phyloP scores from a whole-genome alignment of 2,797 vertebrate species.

The Pseudochaenichthys georgianus region DNA sequence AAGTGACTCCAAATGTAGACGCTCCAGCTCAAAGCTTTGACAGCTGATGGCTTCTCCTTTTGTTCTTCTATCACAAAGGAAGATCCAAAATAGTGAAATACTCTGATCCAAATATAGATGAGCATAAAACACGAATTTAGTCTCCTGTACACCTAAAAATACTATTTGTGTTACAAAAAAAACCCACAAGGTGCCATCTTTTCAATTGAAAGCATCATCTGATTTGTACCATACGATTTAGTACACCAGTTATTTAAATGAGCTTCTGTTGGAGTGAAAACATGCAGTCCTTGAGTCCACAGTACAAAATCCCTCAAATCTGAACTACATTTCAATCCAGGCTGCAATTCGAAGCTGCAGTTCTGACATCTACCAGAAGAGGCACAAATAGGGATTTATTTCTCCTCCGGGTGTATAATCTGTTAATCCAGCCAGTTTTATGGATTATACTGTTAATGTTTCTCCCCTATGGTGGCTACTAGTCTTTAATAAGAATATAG shows the following conservation, averaged over 20 bases:
- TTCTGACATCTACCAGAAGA: conserved; percentile 50
- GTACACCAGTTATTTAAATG: conserved; percentile 5
- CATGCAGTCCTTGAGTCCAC: conserved; percentile 10
- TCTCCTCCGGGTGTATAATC: conserved; percentile 41
- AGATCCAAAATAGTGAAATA: conserved; percentile 52
- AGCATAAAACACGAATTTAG: conserved; percentile 3
- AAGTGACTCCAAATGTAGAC: conserved; percentile 75
- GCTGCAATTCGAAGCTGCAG: conserved; percentile 27
- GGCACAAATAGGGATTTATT: conserved; percentile 33
- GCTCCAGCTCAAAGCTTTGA: conserved; percentile 54
- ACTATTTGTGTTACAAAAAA: conserved; percentile 27
- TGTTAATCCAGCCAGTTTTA: conserved; percentile 68
- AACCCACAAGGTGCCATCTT: conserved; percentile 15
- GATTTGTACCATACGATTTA: conserved; percentile 13
- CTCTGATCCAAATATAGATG: conserved; percentile 69
- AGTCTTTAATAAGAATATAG: conserved; percentile 48
- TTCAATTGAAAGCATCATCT: conserved; percentile 3
- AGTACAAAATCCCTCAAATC: background rate
- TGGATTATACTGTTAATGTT: conserved; percentile 38
- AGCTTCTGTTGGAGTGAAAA: conserved; percentile 27
- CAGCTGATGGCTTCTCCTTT: conserved; percentile 60
- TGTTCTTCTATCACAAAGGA: conserved; percentile 52
- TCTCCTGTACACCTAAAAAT: conserved; percentile 23
- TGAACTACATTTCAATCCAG: conserved; percentile 8
- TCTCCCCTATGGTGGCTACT: conserved; percentile 43